A percentile compares a stretch with the other conserved stretches of the same genome.
Evolutionary conservation across 2,113 vertebrate species (phyloP).

Genomic region (Strigops habroptila): DNA sequence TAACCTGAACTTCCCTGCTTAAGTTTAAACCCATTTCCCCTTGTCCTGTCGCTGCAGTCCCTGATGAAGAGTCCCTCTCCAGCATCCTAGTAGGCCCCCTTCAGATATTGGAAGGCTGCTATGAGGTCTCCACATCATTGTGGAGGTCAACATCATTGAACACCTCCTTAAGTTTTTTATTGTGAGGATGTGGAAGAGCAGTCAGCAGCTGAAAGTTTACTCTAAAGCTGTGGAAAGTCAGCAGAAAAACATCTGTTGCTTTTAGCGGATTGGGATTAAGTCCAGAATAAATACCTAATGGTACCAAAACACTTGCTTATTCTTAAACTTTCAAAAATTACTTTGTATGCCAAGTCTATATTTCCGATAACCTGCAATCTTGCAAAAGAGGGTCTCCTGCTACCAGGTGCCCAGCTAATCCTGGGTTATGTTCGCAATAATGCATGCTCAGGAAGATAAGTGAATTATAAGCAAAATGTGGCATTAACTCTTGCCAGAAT

Average conservation of each 20-base stretch:
- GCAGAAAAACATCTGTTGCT: conserved; percentile 33
- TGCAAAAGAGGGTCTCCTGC: neutral
- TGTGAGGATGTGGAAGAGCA: neutral
- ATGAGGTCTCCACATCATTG: no score
- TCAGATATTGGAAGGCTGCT: neutral
- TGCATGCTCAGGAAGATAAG: neutral
- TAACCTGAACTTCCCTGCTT: neutral
- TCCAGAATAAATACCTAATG: conserved; percentile 25
- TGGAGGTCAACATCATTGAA: neutral
- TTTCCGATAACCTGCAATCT: neutral
- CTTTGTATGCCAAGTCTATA: neutral
- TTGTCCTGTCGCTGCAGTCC: neutral
- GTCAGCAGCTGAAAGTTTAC: neutral
- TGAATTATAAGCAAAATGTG: neutral
- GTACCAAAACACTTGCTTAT: neutral
- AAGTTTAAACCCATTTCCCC: neutral
- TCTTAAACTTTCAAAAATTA: neutral
- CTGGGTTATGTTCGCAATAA: neutral
- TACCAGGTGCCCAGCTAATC: neutral
- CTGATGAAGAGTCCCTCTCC: neutral
- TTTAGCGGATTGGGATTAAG: conserved; percentile 10
- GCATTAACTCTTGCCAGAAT: neutral
- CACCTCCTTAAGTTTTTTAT: neutral
- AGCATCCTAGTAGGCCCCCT: neutral
- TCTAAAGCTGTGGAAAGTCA: conserved; percentile 19